phyloP scores from a whole-genome alignment of 1,140 invertebrate species.

The Heliconius hermathena region DNA sequence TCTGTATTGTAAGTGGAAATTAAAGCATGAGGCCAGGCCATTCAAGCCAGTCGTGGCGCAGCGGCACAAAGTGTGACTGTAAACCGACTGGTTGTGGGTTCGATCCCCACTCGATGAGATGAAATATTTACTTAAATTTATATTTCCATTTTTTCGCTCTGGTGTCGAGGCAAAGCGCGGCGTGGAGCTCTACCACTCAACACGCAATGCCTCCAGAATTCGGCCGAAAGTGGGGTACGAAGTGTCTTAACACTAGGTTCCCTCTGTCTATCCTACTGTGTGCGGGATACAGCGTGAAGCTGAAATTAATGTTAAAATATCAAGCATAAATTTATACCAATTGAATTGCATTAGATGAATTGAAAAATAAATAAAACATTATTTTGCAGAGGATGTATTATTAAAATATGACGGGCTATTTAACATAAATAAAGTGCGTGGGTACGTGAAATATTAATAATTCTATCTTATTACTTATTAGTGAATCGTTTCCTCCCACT shows the following conservation, averaged over 20 bases:
- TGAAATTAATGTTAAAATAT: not conserved
- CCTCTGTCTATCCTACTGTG: no score
- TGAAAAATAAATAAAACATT: conserved; percentile 2
- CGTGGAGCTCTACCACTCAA: no score
- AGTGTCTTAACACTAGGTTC: no score
- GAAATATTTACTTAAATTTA: no score
- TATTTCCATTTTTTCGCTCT: no score
- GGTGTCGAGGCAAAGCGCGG: no score
- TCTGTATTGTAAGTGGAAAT: not conserved
- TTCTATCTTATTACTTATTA: conserved; percentile 15
- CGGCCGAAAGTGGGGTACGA: no score
- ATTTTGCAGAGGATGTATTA: conserved; percentile 8
- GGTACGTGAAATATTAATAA: conserved; percentile 33
- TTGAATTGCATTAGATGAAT: not conserved
- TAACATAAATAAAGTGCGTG: conserved; percentile 21
- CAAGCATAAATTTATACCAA: not conserved
- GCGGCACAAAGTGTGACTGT: no score
- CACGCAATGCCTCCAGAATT: no score
- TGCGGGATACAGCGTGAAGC: not conserved
- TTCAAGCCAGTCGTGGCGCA: no score
- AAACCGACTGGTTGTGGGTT: no score
- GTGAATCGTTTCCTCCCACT: conserved; percentile 30
- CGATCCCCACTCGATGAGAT: no score
- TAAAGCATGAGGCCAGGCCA: not conserved
- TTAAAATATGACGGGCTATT: conserved; percentile 15